Conservation (phyloP, 1,140 invertebrate genomes). For the Goniozus legneri region DNA sequence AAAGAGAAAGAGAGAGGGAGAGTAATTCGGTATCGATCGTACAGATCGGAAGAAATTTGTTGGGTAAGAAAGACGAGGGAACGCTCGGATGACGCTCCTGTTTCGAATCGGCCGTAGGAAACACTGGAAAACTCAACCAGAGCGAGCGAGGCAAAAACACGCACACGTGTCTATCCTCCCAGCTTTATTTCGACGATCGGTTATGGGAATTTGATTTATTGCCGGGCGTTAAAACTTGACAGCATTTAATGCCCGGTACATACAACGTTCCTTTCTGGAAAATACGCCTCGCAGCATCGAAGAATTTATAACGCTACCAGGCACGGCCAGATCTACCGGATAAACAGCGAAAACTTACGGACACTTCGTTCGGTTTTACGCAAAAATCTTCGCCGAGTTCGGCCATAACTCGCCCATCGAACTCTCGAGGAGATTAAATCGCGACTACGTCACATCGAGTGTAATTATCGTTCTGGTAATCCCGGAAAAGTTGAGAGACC, state of each 20-base stretch:
- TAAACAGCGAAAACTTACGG: too few species aligned
- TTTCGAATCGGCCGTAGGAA: too few species aligned
- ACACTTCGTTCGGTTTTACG: too few species aligned
- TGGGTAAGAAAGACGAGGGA: neutral
- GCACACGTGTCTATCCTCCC: too few species aligned
- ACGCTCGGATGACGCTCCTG: neutral
- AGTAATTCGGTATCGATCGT: conserved; percentile 12
- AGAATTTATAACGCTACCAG: conserved; percentile 3
- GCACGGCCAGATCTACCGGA: too few species aligned
- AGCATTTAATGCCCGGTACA: neutral
- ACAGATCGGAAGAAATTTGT: neutral
- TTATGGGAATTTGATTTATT: conserved; percentile 3
- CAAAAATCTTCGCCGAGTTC: too few species aligned
- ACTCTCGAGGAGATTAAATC: too few species aligned
- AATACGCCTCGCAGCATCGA: neutral
- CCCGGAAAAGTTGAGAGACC: too few species aligned
- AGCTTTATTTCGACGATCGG: conserved; percentile 6
- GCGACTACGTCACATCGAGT: too few species aligned
- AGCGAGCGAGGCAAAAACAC: neutral
- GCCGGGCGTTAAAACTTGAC: conserved; percentile 4
- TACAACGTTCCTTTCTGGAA: neutral
- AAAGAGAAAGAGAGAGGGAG: too few species aligned
- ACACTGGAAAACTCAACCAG: neutral
- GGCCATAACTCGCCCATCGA: too few species aligned
- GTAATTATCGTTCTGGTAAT: too few species aligned